A percentile compares a stretch with the other conserved stretches of the same genome.
These are phyloP conservation scores for Cylindroiulus punctatus DNA, from an alignment of 2,888 invertebrate species.

Conservation along the genomic window DNA sequence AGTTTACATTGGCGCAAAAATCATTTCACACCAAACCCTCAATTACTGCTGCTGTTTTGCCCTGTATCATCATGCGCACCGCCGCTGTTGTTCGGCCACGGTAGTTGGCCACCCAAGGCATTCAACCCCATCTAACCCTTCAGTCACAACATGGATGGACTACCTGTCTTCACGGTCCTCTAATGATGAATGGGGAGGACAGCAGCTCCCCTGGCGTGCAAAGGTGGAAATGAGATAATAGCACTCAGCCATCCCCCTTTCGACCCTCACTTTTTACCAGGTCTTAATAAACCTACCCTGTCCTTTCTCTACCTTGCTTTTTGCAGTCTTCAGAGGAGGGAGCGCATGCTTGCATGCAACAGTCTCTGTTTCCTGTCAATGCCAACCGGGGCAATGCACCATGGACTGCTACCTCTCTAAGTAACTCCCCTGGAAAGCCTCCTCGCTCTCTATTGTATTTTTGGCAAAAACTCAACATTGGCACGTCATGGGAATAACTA, in stretches of 20 bases:
- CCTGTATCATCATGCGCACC: neutral
- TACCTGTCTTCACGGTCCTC: conserved; percentile 16
- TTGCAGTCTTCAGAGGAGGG: too few species aligned
- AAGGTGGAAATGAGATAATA: conserved; percentile 21
- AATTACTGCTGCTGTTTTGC: neutral
- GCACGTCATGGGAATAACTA: too few species aligned
- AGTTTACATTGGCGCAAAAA: neutral
- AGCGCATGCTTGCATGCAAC: too few species aligned
- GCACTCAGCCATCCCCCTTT: neutral
- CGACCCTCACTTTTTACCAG: neutral
- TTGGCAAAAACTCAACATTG: too few species aligned
- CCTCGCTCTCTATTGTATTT: too few species aligned
- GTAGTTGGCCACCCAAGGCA: conserved; percentile 14
- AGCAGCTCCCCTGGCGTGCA: conserved; percentile 14
- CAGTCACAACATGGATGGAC: conserved; percentile 7
- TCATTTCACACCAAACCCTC: neutral
- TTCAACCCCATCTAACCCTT: neutral
- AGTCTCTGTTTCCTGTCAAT: too few species aligned
- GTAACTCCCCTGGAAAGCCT: too few species aligned
- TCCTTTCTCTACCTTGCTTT: too few species aligned
- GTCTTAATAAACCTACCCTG: neutral
- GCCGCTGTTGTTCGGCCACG: neutral
- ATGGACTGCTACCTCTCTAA: too few species aligned
- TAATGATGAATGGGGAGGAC: neutral
- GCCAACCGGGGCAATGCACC: too few species aligned